Evolutionary conservation across 1,140 invertebrate species (phyloP), one percentile per base, ranked within the genome.

Genomic region (Cotesia typhae): DNA sequence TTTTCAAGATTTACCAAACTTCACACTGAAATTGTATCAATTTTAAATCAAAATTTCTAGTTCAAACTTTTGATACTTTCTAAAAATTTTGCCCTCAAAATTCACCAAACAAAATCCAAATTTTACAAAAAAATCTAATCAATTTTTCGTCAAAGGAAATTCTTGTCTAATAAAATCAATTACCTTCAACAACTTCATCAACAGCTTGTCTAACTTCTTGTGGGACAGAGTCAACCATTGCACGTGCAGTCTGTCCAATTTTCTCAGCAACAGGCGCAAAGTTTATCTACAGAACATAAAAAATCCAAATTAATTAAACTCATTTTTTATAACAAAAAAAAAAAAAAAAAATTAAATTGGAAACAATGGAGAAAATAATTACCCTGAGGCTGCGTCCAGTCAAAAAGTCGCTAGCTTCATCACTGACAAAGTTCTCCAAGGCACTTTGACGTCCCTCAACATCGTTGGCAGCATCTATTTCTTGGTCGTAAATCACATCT

Each of bases 151-250:
- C 28, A 28, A 28, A 28, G 28, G 28, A 2, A 28, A 28, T 28
- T 28, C 28, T 28, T 28, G 28, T 28, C 64, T 67, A 10, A 35
- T 17, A 67, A 47, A 5, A 28, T 41, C 47, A n/a, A n/a, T 84
- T 82, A 89, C 90, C 90, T 88, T 91, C 90, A 68, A 88, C 87
- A 41, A 90, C 82, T 73, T 90, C 87, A 60, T 90, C 85, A 57
- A 87, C 86, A 12, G 89, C 87, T 76, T 89, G 84, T 63, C 84
- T 89, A 68, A 91, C 77, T 66, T 89, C 88, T 41, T 81, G 60
- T 6, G 87, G 86, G 5, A 88, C 81, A 1, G 82, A 83, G 1
- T 88, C 83, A 12, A 78, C 87, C 7, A 91, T 76, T 59, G 86
- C 87, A 73, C 90, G 87, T 9, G 88, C 88, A 9, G 89, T 86